Percentiles rank a stretch among this genome's conserved stretches.
phyloP scores from a whole-genome alignment of 2,888 invertebrate species.

The Oscheius sp. region DNA sequence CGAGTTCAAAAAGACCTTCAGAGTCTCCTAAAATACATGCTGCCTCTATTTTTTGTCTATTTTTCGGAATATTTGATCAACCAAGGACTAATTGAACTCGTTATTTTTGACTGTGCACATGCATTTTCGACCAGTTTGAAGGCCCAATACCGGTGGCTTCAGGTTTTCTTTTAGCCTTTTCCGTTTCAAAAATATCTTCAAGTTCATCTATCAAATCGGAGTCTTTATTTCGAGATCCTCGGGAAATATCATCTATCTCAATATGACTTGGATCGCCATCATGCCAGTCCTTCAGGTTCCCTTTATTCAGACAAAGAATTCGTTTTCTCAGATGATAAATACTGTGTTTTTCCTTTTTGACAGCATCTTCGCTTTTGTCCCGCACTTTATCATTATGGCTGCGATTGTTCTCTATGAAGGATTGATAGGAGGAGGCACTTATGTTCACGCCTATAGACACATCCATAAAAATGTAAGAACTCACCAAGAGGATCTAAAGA shows the following conservation, averaged over 20 bases:
- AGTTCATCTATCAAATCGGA: conserved; percentile 50
- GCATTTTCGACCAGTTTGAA: conserved; percentile 48
- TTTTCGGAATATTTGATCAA: conserved; percentile 87
- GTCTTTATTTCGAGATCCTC: conserved; percentile 60
- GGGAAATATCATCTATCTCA: conserved; percentile 35
- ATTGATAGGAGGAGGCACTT: conserved; percentile 26
- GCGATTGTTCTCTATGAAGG: conserved; percentile 25
- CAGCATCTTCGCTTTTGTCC: conserved; percentile 17
- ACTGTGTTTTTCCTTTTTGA: conserved; percentile 17
- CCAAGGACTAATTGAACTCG: conserved; percentile 83
- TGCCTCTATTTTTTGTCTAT: conserved; percentile 82
- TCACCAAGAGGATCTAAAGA: not conserved
- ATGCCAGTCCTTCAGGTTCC: conserved; percentile 21
- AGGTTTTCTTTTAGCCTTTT: no score
- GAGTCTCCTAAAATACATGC: conserved; percentile 79
- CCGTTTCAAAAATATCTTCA: not conserved
- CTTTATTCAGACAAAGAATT: not conserved
- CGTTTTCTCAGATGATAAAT: conserved; percentile 7
- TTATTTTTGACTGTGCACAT: conserved; percentile 76
- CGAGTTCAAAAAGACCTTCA: conserved; percentile 24
- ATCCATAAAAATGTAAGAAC: conserved; percentile 21
- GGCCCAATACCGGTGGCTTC: conserved; percentile 83
- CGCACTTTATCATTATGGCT: conserved; percentile 24
- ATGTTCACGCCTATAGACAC: conserved; percentile 26
- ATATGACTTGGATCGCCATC: conserved; percentile 22